phyloP scores from a whole-genome alignment of 1,140 invertebrate genomes.

The Sesamia nonagrioides region DNA sequence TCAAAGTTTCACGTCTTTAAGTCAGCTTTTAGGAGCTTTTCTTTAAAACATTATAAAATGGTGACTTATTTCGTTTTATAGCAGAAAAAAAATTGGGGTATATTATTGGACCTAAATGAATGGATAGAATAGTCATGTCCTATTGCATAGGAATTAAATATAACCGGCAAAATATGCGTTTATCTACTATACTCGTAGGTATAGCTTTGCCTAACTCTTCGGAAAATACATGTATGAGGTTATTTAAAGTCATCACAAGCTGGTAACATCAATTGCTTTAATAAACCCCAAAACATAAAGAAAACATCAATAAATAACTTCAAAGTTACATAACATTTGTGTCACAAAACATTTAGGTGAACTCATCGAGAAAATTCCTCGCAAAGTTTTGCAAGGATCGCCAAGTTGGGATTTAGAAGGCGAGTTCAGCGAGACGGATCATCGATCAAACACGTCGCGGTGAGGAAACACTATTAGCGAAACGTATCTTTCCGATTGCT shows the following conservation, averaged over 20 bases:
- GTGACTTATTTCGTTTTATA: no score
- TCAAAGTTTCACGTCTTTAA: slow-evolving; percentile 8
- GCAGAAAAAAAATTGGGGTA: no score
- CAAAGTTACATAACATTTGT: background rate
- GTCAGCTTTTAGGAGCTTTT: background rate
- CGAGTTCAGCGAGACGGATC: background rate
- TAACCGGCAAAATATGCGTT: no score
- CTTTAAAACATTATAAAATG: background rate
- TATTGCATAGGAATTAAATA: no score
- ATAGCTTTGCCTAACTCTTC: no score
- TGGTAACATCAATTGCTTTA: no score
- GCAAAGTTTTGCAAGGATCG: background rate
- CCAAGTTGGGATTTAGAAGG: background rate
- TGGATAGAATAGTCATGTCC: no score
- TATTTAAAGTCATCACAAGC: no score
- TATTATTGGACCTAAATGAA: no score
- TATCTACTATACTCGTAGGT: no score
- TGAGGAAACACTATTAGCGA: slow-evolving; percentile 3
- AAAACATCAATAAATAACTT: background rate
- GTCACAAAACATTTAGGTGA: background rate
- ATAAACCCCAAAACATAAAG: background rate
- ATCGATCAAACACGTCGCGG: slow-evolving; percentile 17
- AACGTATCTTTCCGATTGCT: background rate
- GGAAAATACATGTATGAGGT: no score
- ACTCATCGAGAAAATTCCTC: background rate